Conservation (phyloP, 2,113 vertebrate genomes). For the Sinocyclocheilus rhinocerous region DNA sequence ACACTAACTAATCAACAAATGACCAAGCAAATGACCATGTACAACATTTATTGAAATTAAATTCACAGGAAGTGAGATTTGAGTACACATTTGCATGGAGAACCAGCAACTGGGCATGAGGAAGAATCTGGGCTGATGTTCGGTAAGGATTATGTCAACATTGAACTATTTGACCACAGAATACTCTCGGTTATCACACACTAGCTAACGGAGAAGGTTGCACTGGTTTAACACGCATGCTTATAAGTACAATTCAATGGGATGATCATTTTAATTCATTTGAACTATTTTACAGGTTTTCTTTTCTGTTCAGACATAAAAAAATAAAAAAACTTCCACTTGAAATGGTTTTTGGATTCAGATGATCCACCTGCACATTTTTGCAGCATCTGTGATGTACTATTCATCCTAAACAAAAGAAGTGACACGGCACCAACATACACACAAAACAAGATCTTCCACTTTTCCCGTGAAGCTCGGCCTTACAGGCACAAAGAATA, state of each 20-base stretch:
- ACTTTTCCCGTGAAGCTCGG: no score
- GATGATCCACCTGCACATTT: neutral
- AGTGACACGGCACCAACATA: no score
- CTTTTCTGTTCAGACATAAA: slow-evolving; percentile 8
- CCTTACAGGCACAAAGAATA: no score
- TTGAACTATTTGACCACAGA: neutral
- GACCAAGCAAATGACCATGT: slow-evolving; percentile 1
- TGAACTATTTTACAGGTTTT: neutral
- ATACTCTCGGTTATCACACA: neutral
- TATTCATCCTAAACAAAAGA: neutral
- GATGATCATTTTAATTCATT: slow-evolving; percentile 15
- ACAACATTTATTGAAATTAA: slow-evolving; percentile 47
- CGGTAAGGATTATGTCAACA: neutral
- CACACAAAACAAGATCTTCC: no score
- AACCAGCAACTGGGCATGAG: neutral
- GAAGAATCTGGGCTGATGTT: neutral
- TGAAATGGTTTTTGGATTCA: neutral
- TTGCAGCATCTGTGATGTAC: neutral
- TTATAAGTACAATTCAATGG: neutral
- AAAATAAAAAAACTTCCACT: neutral
- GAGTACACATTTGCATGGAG: neutral
- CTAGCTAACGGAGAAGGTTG: neutral
- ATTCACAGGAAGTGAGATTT: neutral
- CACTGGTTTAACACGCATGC: slow-evolving; percentile 10
- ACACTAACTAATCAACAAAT: neutral